Evolutionary conservation across 23 tunicate genomes (phyloP), one percentile per base, ranked within the genome.

Genomic region (Phallusia fumigata): DNA sequence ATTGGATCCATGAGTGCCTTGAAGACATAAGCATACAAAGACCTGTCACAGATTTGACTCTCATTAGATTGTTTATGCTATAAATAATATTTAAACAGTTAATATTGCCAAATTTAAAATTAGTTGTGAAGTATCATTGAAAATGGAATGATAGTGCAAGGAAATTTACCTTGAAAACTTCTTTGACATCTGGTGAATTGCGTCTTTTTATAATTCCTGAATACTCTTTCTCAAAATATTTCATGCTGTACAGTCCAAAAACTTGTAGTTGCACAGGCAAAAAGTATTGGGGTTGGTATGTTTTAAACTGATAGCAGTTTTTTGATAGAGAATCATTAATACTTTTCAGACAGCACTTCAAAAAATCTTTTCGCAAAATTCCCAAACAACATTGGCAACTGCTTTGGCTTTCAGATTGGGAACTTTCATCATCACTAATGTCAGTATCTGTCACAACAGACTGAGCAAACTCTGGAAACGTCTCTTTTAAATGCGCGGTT

Each of bases 251-350:
- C 28, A 58, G 69, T 1, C 28, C 69, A 58, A 58, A 58, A 24
- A 58, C 69, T 24, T 58, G 69, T 13, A 58, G 28, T 24, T 58
- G 69, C 5, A 58, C 69, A 13, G 69, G 69, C 69, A 58, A 24
- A 58, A 58, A 58, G 16, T 58, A 58, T 58, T 58, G 69, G 26
- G 69, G 69, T 58, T 58, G 69, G 69, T 21, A 58, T 24, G 69
- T 24, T 58, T 8, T 16, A 58, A 58, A 58, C 26, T 21, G 26
- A 16, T 58, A 58, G 8, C 3, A 24, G 15, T 58, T 16, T 58
- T 58, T 58, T 58, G 69, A 58, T 58, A 58, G 28, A 3, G 69
- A 11, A 58, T 24, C 28, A 16, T 6, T 16, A 58, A 58, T 58
- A 21, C 13, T 2, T 24, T 58, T 58, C 3, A 58, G 28, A 24